Base-by-base conservation (phyloP, 2,113 vertebrate species). In the Apaloderma vittatum region DNA sequence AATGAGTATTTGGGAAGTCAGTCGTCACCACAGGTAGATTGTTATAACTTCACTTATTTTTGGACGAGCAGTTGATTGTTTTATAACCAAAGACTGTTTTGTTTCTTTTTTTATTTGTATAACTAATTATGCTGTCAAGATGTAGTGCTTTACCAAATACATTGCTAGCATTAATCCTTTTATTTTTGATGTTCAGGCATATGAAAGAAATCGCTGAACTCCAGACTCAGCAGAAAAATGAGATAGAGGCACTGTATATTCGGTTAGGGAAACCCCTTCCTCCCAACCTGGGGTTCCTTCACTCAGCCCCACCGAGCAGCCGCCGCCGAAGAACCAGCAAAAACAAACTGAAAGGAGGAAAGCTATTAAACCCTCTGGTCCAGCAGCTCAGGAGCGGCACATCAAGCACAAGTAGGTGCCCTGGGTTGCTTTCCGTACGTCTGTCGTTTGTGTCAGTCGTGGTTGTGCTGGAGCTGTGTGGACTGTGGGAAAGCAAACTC, bases 171-270 rank as follows among this genome's bases (percentile, higher is more conserved):
- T 40, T 40, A 32, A 57, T 14, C 37, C 46, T 23, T 84, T 37
- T 57, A 17, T 12, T 74, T 58, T 83, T 79, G n/a, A 40, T 59
- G 22, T 65, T 82, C 71, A 99, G 99, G 94, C 99, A 99, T 96
- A 98, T 99, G 98, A 99, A 98, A 67, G 99, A 99, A 98, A 99
- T 99, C 85, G 99, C 99, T 7, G 99, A 99, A 96, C 98, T 99
- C 52, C 99, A 99, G 97, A 99, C 99, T 23, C 98, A 99, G 92
- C 99, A 99, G 96, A 98, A 99, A 72, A 99, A 98, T 26, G 99
- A 99, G 97, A 99, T 99, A 12, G 99, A 99, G 96, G 98, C 99
- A 17, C 97, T 99, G 36, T 99, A 99, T 92, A 95, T 93, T 46
- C 98, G 99, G 3, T 97, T 99, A 77, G 99, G 99, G 71, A 99